Base-by-base conservation (phyloP, 92 coral and sea anemone genomes). In the Epizoanthus ramosus region DNA sequence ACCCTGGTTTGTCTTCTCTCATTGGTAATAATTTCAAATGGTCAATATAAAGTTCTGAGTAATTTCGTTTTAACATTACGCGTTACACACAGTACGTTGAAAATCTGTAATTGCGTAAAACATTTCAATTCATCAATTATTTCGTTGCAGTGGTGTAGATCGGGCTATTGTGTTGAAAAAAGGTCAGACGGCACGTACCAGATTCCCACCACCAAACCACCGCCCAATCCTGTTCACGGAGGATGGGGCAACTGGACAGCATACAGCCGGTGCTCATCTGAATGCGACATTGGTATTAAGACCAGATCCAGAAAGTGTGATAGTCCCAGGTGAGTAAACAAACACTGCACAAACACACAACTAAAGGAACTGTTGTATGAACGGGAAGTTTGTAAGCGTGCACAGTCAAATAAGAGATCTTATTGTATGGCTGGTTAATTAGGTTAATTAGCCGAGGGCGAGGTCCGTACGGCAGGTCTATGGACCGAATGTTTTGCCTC, bases 221-320 rank as follows among this genome's bases (percentile, higher is more conserved):
- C 91, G 17, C 87, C 92, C 1, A 90, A 86, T 19, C 94, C 97
- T 0, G 43, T 94, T 3, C 87, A 93, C 57, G 99, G 99, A 0
- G 92, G 86, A 28, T 96, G 99, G 99, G 81, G 94, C 21, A 72
- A 56, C 8, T 96, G 99, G 99, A 85, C 89, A 53, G 43, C 54
- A 21, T 91, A 69, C 82, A 86, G 92, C 4, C 68, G 17, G 18
- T 96, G 99, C 45, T 94, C 99, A 3, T 80, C 83, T 60, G 59
- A 92, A 8, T 96, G 99, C 85, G 99, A 98, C 8, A 85, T 82
- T n/a, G 99, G 99, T 9, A 60, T 92, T 22, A 90, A 84, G 68
- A 72, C 61, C 71, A 74, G 90, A 74, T 75, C 88, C 24, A 80
- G 99, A 82, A 57, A 86, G 21, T 96, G 99, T 57, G 86, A 88